These are phyloP conservation scores for Bombus polaris DNA, from an alignment of 1,140 invertebrate genomes.

Conservation along the genomic window DNA sequence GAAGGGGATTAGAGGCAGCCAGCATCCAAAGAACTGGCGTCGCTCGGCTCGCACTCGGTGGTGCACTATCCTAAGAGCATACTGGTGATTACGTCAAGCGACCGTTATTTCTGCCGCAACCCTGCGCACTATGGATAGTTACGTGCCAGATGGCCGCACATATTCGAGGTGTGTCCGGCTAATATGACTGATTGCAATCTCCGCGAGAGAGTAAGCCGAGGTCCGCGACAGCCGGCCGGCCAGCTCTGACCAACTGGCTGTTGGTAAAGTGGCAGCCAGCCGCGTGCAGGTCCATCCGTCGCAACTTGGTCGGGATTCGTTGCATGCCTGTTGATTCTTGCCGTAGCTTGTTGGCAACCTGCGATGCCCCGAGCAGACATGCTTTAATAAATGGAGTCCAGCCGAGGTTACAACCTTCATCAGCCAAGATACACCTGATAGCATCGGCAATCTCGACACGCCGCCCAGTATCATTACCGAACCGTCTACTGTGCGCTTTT, in stretches of 20 bases:
- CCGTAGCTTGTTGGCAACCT: slow-evolving; percentile 21
- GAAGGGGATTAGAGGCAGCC: no score
- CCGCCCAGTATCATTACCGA: slow-evolving; percentile 72
- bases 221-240: slow-evolving; percentile 18
- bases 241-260: slow-evolving; percentile 20
- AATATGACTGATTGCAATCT: slow-evolving; percentile 78
- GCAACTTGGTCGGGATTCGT: background rate
- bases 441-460: slow-evolving; percentile 77
- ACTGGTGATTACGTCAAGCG: slow-evolving; percentile 60
- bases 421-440: slow-evolving; percentile 77
- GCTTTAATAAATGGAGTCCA: slow-evolving; percentile 78
- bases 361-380: slow-evolving; percentile 61
- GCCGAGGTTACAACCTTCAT: slow-evolving; percentile 79
- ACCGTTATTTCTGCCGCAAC: slow-evolving; percentile 63
- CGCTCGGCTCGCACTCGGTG: background rate
- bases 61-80: background rate
- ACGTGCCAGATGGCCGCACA: slow-evolving; percentile 68
- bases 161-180: slow-evolving; percentile 69
- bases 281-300: background rate
- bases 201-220: slow-evolving; percentile 49
- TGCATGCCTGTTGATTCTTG: slow-evolving; percentile 23
- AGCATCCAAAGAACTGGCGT: background rate
- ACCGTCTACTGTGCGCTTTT: slow-evolving; percentile 68
- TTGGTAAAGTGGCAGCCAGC: background rate
- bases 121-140: slow-evolving; percentile 41